Percentiles rank a stretch among this genome's conserved stretches.
phyloP scores from a whole-genome alignment of 1,140 invertebrate species.

The Drosophila lini region DNA sequence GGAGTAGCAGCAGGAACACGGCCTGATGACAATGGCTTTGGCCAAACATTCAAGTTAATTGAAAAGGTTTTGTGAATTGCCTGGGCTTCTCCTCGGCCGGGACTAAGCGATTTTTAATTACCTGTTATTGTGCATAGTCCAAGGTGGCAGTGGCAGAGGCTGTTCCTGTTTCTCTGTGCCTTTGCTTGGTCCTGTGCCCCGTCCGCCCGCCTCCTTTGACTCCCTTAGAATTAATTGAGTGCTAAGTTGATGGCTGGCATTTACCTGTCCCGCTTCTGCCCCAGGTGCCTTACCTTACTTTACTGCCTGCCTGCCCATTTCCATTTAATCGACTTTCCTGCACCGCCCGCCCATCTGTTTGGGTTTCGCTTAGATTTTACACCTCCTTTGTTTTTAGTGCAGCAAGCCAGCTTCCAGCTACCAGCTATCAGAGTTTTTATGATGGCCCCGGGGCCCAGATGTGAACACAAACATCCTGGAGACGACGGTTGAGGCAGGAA shows the following conservation, averaged over 20 bases:
- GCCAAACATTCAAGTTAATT: slow-evolving; percentile 72
- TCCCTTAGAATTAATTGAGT: slow-evolving; percentile 65
- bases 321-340: slow-evolving; percentile 8
- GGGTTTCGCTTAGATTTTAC: slow-evolving; percentile 35
- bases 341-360: slow-evolving; percentile 18
- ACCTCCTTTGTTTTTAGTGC: slow-evolving; percentile 55
- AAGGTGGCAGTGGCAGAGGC: slow-evolving; percentile 8
- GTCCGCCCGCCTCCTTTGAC: slow-evolving; percentile 15
- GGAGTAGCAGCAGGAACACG: slow-evolving; percentile 30
- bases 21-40: slow-evolving; percentile 48
- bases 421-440: slow-evolving; percentile 34
- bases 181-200: not conserved
- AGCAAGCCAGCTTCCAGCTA: slow-evolving; percentile 20
- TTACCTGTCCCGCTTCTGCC: slow-evolving; percentile 30
- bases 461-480: slow-evolving; percentile 15
- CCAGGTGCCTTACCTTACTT: slow-evolving; percentile 8
- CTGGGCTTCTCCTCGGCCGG: not conserved
- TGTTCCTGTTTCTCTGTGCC: not conserved
- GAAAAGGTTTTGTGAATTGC: slow-evolving; percentile 61
- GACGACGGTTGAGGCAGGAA: not conserved
- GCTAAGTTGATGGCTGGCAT: slow-evolving; percentile 51
- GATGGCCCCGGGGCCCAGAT: slow-evolving; percentile 42
- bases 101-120: slow-evolving; percentile 78
- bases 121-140: slow-evolving; percentile 53
- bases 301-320: slow-evolving; percentile 32